Conservation (phyloP, 1,140 invertebrate species). For the Polypedilum pembai region DNA sequence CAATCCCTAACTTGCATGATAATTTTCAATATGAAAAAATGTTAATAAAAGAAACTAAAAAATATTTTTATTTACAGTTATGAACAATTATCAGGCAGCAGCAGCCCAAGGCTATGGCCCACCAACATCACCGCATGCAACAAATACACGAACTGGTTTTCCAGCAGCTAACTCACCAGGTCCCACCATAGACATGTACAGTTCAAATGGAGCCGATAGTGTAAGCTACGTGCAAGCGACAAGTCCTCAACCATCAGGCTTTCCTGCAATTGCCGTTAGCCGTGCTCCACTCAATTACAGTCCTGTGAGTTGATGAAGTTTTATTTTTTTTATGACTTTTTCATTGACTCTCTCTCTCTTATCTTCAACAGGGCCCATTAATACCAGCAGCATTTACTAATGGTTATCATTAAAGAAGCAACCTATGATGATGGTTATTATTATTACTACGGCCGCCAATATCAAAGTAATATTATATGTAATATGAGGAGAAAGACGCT, state of each 20-base stretch:
- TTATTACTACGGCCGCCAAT: not conserved
- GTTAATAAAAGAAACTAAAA: not conserved
- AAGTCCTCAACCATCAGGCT: constrained; percentile 82
- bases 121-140: constrained; percentile 53
- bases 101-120: constrained; percentile 61
- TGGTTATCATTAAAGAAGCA: constrained; percentile 76
- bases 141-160: constrained; percentile 67
- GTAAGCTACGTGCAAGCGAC: constrained; percentile 88
- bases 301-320: constrained; percentile 59
- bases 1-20: not conserved
- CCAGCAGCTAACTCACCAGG: constrained; percentile 81
- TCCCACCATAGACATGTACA: constrained; percentile 82
- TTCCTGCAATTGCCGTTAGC: constrained; percentile 83
- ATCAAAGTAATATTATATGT: not conserved
- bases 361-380: constrained; percentile 64
- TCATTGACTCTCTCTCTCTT: no score
- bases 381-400: constrained; percentile 90
- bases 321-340: not conserved
- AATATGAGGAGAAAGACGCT: not conserved
- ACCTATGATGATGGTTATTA: constrained; percentile 5
- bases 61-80: constrained; percentile 56
- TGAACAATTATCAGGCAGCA: constrained; percentile 88
- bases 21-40: constrained; percentile 1
- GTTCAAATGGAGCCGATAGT: constrained; percentile 68
- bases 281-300: constrained; percentile 81